phyloP scores from a whole-genome alignment of 2,113 vertebrate species.

The Physeter macrocephalus region DNA sequence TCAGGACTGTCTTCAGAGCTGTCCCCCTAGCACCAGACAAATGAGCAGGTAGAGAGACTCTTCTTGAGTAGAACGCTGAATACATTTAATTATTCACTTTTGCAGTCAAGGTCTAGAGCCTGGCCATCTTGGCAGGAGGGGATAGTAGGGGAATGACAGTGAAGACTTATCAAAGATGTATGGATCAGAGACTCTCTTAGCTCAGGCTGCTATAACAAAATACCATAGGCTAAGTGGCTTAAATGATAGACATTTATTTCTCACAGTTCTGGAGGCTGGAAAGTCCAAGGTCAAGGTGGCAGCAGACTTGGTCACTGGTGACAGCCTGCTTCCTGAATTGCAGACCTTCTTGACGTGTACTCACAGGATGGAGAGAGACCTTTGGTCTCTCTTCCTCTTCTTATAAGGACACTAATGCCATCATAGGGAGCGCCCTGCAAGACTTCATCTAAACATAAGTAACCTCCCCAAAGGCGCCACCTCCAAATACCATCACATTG shows the following conservation, averaged over 20 bases:
- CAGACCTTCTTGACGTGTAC: neutral
- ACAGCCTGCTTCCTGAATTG: neutral
- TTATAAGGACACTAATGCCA: neutral
- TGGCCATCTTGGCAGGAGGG: neutral
- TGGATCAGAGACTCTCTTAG: neutral
- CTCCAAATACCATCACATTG: neutral
- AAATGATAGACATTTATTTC: neutral
- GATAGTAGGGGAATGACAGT: neutral
- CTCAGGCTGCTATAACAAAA: neutral
- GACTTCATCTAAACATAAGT: neutral
- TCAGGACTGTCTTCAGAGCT: neutral
- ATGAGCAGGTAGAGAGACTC: neutral
- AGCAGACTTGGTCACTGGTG: neutral
- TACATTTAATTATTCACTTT: neutral
- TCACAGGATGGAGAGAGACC: neutral
- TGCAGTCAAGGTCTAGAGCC: neutral
- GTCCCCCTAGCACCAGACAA: neutral
- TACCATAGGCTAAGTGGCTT: neutral
- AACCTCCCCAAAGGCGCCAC: neutral
- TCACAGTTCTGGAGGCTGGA: neutral
- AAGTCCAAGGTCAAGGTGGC: neutral
- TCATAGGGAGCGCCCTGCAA: neutral
- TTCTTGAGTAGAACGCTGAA: neutral
- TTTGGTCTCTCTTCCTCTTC: neutral
- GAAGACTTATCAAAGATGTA: neutral